Conservation (phyloP, 2,797 vertebrate genomes). For the Lacerta agilis region DNA sequence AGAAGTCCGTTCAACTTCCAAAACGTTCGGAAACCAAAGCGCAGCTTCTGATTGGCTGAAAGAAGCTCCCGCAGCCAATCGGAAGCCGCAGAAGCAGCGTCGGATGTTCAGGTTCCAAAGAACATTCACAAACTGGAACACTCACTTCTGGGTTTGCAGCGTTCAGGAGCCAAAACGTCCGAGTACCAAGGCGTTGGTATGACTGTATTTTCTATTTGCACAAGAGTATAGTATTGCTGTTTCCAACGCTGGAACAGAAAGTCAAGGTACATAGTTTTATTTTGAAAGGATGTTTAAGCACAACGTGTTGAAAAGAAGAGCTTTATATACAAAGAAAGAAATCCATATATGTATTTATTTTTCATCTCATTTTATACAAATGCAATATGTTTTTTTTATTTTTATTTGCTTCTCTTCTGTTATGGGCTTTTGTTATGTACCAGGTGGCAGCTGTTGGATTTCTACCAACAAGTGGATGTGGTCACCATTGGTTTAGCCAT, state of each 20-base stretch:
- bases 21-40: too few species aligned
- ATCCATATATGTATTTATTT: constrained; percentile 76
- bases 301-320: constrained; percentile 74
- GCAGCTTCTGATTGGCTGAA: too few species aligned
- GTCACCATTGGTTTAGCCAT: constrained; percentile 45
- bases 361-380: constrained; percentile 79
- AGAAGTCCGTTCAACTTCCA: too few species aligned
- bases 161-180: too few species aligned
- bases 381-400: constrained; percentile 48
- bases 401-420: constrained; percentile 46
- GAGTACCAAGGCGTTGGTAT: too few species aligned
- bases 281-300: constrained; percentile 75
- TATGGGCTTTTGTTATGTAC: not conserved
- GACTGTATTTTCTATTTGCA: constrained; percentile 84
- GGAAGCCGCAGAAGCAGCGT: too few species aligned
- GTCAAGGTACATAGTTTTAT: constrained; percentile 79
- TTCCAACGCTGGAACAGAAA: constrained; percentile 67
- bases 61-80: too few species aligned
- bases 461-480: constrained; percentile 39
- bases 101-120: too few species aligned
- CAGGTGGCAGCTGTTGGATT: constrained; percentile 48
- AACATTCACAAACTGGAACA: too few species aligned
- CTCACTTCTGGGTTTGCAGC: too few species aligned
- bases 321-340: constrained; percentile 74
- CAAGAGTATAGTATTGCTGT: constrained; percentile 75